Percentiles rank a stretch among this genome's conserved stretches.
These are phyloP conservation scores for Pomacea maculata DNA, from an alignment of 1,140 invertebrate genomes.

Conservation along the genomic window DNA sequence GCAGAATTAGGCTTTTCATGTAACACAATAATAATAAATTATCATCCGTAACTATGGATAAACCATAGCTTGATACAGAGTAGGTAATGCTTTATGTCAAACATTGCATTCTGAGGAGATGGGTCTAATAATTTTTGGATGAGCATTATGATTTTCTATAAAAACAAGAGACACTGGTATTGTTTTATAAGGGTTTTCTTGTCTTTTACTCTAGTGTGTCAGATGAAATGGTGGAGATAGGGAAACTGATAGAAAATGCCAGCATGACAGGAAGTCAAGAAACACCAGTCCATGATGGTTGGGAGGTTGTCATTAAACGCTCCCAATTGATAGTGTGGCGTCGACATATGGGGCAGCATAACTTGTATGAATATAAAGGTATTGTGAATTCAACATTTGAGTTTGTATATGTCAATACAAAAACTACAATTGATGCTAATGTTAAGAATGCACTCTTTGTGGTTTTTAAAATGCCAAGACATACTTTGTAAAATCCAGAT, in stretches of 20 bases:
- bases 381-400: neutral
- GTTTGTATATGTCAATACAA: neutral
- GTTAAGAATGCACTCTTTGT: neutral
- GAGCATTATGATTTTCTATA: no score
- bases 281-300: slow-evolving; percentile 33
- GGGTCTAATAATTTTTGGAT: no score
- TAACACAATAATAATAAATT: no score
- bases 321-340: slow-evolving; percentile 61
- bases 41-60: no score
- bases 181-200: no score
- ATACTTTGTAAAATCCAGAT: no score
- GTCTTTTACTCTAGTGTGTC: slow-evolving; percentile 25
- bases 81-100: no score
- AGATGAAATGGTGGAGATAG: slow-evolving; percentile 39
- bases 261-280: slow-evolving; percentile 9
- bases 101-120: no score
- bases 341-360: slow-evolving; percentile 49
- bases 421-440: neutral
- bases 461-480: neutral
- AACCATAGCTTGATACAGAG: no score
- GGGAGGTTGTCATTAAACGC: slow-evolving; percentile 60
- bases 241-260: slow-evolving; percentile 27
- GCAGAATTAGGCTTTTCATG: no score
- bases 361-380: slow-evolving; percentile 66
- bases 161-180: no score